phyloP scores from a whole-genome alignment of 2,113 vertebrate genomes.

The Lophius piscatorius region DNA sequence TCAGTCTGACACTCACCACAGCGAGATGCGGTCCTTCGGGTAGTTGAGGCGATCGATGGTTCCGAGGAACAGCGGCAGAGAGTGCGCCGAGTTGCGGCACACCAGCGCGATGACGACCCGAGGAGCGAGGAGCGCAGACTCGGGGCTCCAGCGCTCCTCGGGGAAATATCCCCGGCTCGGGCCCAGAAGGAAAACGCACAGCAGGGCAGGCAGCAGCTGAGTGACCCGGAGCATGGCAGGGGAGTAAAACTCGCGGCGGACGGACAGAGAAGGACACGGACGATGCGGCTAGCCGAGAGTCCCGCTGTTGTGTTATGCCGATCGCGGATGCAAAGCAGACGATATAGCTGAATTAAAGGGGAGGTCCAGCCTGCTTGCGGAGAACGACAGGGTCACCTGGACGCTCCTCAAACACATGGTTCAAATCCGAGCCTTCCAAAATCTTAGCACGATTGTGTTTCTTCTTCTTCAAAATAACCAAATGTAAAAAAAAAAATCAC shows the following conservation, averaged over 20 bases:
- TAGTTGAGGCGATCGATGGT: slow-evolving; percentile 86
- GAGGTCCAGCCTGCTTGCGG: slow-evolving; percentile 1
- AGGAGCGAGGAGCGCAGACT: slow-evolving; percentile 86
- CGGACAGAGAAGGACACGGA: slow-evolving; percentile 32
- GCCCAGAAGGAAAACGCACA: slow-evolving; percentile 65
- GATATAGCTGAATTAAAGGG: slow-evolving; percentile 63
- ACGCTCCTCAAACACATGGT: too few species aligned
- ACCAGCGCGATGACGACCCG: slow-evolving; percentile 85
- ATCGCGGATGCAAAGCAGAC: slow-evolving; percentile 55
- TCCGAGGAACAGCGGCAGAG: slow-evolving; percentile 86
- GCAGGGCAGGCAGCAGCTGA: slow-evolving; percentile 64
- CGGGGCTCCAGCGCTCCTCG: slow-evolving; percentile 91
- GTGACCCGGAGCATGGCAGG: slow-evolving; percentile 70
- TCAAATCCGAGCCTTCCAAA: too few species aligned
- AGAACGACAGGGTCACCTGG: too few species aligned
- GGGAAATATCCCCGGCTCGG: slow-evolving; percentile 83
- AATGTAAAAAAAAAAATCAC: too few species aligned
- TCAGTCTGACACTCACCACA: too few species aligned
- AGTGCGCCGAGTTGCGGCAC: slow-evolving; percentile 88
- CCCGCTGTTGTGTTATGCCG: slow-evolving; percentile 66
- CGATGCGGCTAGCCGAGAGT: slow-evolving; percentile 18
- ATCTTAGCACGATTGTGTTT: too few species aligned
- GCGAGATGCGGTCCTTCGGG: slow-evolving; percentile 86
- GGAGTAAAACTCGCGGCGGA: slow-evolving; percentile 19
- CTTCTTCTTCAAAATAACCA: too few species aligned